Evolutionary conservation across 2,797 vertebrate species (phyloP), one percentile per base, ranked within the genome.

Genomic region (Tenualosa ilisha): DNA sequence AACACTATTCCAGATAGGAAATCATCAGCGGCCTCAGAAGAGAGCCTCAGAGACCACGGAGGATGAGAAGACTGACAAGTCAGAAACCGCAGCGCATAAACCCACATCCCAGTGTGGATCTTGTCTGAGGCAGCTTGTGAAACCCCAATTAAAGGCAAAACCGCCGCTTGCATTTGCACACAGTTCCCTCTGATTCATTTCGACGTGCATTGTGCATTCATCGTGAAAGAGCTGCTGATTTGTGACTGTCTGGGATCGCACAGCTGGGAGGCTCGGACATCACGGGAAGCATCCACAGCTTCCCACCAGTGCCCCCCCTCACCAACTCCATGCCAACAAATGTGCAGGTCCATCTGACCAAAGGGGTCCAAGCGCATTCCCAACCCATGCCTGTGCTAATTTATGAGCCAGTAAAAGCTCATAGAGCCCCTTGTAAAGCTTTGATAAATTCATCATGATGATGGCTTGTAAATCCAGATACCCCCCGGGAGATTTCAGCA

Each of bases 401-500:
- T 90, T 92, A 91, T 65, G 63, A 87, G 84, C 81, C 83, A 72
- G 84, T 92, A 91, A 92, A 91, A 88, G 85, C 75, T 37, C 59
- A 61, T 86, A 83, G 85, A 85, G 83, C 89, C 86, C 83, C 89
- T 82, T 89, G 87, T 88, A 79, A 87, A 88, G 89, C 88, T 91
- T 92, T 90, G 86, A 88, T 91, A 90, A 89, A 90, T 90, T 86
- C 86, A 86, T 89, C 87, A 89, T 82, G 83, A 90, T 91, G 86
- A 90, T 90, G 85, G 84, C 85, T 85, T n/a, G 82, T 91, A 91
- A 91, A 89, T 88, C 68, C 87, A 87, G 79, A 85, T 51, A 85
- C 75, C 89, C 90, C 84, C 81, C 81, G 84, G 87, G 89, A 89
- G 84, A 89, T 85, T 90, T 89, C 87, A 86, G 87, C 88, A 84